Conservation (phyloP, 37 sponge, comb jelly and placozoan species). For the Amphimedon queenslandica region DNA sequence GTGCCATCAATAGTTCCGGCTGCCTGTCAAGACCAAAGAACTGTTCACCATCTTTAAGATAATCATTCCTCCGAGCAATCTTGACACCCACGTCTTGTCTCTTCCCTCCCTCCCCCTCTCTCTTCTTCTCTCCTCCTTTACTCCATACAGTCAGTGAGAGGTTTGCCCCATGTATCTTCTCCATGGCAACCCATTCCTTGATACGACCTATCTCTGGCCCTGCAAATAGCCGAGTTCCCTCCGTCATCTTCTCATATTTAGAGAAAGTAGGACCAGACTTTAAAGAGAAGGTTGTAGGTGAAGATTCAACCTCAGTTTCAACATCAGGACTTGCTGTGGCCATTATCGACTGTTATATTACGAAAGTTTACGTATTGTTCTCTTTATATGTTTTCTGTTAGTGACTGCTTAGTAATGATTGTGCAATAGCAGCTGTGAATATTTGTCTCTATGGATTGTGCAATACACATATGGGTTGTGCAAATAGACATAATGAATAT, state of each 20-base stretch:
- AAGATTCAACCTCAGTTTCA: too few species aligned
- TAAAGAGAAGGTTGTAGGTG: too few species aligned
- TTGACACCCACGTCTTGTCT: constrained; percentile 2
- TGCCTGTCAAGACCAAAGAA: constrained; percentile 30
- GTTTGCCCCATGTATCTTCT: constrained; percentile 60
- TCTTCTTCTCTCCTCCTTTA: neutral
- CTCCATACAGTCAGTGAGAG: constrained; percentile 27
- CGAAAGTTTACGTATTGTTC: too few species aligned
- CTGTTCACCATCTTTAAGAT: constrained; percentile 17
- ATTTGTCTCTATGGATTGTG: too few species aligned
- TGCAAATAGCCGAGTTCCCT: constrained; percentile 10
- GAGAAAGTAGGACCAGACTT: constrained; percentile 12
- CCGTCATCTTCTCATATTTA: constrained; percentile 42
- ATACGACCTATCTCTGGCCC: constrained; percentile 18
- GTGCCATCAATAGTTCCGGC: constrained; percentile 9
- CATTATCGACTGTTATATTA: too few species aligned
- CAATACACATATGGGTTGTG: too few species aligned
- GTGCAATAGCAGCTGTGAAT: too few species aligned
- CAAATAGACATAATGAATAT: too few species aligned
- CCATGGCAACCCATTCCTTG: constrained; percentile 48
- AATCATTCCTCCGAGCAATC: constrained; percentile 17
- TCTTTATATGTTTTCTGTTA: too few species aligned
- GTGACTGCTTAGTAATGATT: too few species aligned
- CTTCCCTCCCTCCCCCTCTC: neutral
- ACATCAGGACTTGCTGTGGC: too few species aligned